Conservation (phyloP, 2,113 vertebrate species). For the Oncorhynchus keta region DNA sequence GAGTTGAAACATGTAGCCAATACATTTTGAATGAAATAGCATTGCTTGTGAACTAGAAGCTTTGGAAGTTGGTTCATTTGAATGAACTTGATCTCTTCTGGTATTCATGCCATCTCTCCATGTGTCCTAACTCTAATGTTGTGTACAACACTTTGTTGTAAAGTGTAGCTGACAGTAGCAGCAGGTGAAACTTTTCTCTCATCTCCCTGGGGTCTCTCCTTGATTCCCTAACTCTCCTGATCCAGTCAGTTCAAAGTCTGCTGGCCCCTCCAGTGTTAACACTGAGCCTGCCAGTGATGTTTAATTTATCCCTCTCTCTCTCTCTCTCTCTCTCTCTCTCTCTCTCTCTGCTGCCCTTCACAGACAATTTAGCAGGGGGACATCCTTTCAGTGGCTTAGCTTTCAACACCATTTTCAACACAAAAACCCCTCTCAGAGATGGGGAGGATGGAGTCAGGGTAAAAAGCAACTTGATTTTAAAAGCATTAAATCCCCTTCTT, state of each 20-base stretch:
- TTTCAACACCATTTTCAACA: slow-evolving; percentile 54
- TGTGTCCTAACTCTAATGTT: slow-evolving; percentile 27
- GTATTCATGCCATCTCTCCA: no score
- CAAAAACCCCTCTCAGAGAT: slow-evolving; percentile 34
- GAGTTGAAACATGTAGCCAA: no score
- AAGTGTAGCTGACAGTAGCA: slow-evolving; percentile 37
- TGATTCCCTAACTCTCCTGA: slow-evolving; percentile 11
- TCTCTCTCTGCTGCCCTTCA: slow-evolving; percentile 51
- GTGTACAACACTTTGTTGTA: slow-evolving; percentile 51
- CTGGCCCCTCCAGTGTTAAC: background rate
- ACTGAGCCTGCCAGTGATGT: no score
- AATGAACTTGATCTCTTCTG: background rate
- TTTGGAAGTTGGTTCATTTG: no score
- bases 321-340: background rate
- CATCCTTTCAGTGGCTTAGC: slow-evolving; percentile 47
- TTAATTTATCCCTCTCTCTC: background rate
- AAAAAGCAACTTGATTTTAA: slow-evolving; percentile 28
- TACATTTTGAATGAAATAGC: no score
- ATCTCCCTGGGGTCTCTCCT: slow-evolving; percentile 47
- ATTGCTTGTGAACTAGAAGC: background rate
- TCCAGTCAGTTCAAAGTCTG: background rate
- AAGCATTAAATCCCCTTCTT: slow-evolving; percentile 45
- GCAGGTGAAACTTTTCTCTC: slow-evolving; percentile 38
- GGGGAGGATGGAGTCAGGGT: background rate
- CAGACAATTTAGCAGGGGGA: slow-evolving; percentile 55